Evolutionary conservation across 2,113 vertebrate species (phyloP).

Genomic region (Nerophis ophidion): DNA sequence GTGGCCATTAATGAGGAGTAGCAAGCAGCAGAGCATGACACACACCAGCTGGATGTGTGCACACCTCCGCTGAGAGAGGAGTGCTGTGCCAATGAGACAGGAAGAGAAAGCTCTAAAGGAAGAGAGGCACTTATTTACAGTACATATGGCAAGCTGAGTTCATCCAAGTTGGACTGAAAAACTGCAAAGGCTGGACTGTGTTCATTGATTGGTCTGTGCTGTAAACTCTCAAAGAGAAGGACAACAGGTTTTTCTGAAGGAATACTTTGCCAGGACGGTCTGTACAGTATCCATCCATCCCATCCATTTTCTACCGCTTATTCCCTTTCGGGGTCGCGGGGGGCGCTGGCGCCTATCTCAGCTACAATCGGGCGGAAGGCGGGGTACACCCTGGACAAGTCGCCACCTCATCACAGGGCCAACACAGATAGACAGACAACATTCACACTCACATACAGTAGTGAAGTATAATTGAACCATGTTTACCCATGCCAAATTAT

Average conservation of each 20-base stretch:
- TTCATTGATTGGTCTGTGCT: neutral
- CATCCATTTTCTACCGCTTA: too few species aligned
- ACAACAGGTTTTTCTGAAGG: neutral
- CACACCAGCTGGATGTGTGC: conserved; percentile 62
- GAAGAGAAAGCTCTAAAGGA: conserved; percentile 19
- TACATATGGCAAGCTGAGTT: conserved; percentile 1
- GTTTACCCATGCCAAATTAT: too few species aligned
- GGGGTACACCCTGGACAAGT: too few species aligned
- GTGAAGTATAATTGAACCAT: neutral
- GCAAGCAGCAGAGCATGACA: conserved; percentile 61
- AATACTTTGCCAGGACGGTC: neutral
- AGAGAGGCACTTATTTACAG: conserved; percentile 3
- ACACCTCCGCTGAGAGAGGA: conserved; percentile 52
- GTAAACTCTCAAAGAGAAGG: neutral
- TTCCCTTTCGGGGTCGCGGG: too few species aligned
- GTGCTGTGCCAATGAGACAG: conserved; percentile 51
- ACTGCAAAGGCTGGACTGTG: neutral
- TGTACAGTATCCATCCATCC: too few species aligned
- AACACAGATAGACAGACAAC: too few species aligned
- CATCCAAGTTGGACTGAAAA: neutral
- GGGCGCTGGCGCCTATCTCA: too few species aligned
- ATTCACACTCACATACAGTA: too few species aligned
- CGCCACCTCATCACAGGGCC: too few species aligned
- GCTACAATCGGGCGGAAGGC: too few species aligned
- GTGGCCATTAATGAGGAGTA: conserved; percentile 57